Evolutionary conservation across 2,888 invertebrate species (phyloP), one percentile per base, ranked within the genome.

Genomic region (Vannuccia rotundouncinata): DNA sequence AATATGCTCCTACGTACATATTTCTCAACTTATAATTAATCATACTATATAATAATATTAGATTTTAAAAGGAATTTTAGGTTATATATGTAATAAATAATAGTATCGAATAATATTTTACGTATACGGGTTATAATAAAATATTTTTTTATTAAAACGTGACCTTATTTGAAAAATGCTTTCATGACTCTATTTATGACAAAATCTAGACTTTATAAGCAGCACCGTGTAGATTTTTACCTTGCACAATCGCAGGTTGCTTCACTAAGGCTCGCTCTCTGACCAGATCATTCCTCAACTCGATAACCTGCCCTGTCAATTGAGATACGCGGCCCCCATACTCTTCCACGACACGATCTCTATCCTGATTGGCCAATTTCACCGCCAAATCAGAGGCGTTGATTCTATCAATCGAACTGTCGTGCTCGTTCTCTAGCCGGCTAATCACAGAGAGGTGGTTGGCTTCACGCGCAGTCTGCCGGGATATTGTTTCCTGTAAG

Each of bases 291-390:
- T 66, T 66, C 66, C 25, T 66, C 66, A 22, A 22, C 25, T 66
- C 66, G 66, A 66, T 66, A 5, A 66, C 17, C 25, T 66, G 66
- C 5, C 66, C 66, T 2, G 66, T 66, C 22, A 66, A 22, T 22
- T 66, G 13, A 27, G 66, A 66, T 2, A 66, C 66, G 25, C 66
- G 66, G 2, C 10, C 66, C 2, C 66, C 66, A 27, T 66, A 66
- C 66, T 66, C 66, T 22, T 66, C 66, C 2, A 66, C 66, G 25
- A 66, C 25, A 5, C 66, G 66, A 22, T 66, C 66, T 22, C 22
- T 66, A 5, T 66, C 66, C 66, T 66, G 66, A 66, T 66, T 66
- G 66, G 66, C 66, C 25, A 66, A 22, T 22, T 66, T 66, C 10
- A 66, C 10, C 2, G 66, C 66, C 66, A 66, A 66, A 13, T 66